These are phyloP conservation scores for Podarcis cretensis DNA, from an alignment of 2,113 vertebrate species.

Conservation along the genomic window DNA sequence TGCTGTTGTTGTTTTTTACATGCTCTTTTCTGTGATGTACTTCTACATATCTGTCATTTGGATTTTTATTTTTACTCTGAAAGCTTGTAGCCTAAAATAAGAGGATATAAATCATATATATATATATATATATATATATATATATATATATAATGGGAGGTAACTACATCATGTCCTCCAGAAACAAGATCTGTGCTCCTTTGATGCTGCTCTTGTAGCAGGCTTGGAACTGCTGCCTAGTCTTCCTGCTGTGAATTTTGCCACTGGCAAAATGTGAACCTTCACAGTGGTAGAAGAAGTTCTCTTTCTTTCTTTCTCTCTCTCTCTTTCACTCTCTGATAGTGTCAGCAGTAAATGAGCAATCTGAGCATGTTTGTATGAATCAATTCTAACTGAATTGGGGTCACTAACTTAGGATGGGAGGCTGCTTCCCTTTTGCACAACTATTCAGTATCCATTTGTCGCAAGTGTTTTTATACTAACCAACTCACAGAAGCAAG, in stretches of 20 bases:
- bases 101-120: too few species aligned
- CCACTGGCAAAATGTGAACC: not conserved
- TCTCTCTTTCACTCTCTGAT: not conserved
- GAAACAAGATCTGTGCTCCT: not conserved
- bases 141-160: not conserved
- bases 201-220: not conserved
- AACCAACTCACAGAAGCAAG: too few species aligned
- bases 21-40: too few species aligned
- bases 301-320: too few species aligned
- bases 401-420: not conserved
- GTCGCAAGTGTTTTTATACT: not conserved
- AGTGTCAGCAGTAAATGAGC: not conserved
- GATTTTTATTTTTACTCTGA: too few species aligned
- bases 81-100: not conserved
- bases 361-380: not conserved
- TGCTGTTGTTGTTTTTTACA: too few species aligned
- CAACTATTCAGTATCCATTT: too few species aligned
- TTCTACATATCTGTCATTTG: too few species aligned
- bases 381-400: not conserved
- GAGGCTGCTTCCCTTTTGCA: not conserved
- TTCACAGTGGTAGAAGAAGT: not conserved
- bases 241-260: not conserved
- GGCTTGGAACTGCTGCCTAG: not conserved
- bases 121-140: too few species aligned
- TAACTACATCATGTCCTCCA: not conserved